Conservation (phyloP, 2,113 vertebrate species). For the Trichomycterus rosablanca region DNA sequence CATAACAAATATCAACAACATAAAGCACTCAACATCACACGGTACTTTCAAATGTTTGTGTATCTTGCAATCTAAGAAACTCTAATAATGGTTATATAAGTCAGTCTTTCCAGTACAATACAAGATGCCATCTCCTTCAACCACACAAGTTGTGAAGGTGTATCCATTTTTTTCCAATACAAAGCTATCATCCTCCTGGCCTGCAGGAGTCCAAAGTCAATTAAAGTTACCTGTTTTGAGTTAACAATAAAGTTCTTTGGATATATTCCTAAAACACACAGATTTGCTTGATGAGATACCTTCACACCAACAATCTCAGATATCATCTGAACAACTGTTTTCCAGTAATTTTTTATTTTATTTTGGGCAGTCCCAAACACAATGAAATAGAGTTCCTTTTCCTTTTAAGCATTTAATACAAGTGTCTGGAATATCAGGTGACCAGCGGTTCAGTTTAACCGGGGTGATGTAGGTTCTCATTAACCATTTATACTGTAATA, state of each 20-base stretch:
- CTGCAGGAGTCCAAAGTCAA: neutral
- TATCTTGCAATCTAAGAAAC: neutral
- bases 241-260: neutral
- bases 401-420: constrained; percentile 2
- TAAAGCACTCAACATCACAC: too few species aligned
- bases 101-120: constrained; percentile 3
- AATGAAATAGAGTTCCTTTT: neutral
- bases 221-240: neutral
- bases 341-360: neutral
- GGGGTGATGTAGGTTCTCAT: neutral
- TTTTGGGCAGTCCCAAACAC: neutral
- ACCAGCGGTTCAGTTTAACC: neutral
- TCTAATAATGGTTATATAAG: neutral
- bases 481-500: neutral
- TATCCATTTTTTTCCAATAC: neutral
- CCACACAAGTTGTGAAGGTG: neutral
- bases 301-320: neutral
- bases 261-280: neutral
- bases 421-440: neutral
- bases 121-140: neutral
- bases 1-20: too few species aligned
- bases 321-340: neutral
- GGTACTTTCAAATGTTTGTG: neutral
- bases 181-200: neutral
- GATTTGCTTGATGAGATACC: neutral